A percentile compares a stretch with the other conserved stretches of the same genome.
These are phyloP conservation scores for Setipinna tenuifilis DNA, from an alignment of 2,797 vertebrate genomes.

Conservation along the genomic window DNA sequence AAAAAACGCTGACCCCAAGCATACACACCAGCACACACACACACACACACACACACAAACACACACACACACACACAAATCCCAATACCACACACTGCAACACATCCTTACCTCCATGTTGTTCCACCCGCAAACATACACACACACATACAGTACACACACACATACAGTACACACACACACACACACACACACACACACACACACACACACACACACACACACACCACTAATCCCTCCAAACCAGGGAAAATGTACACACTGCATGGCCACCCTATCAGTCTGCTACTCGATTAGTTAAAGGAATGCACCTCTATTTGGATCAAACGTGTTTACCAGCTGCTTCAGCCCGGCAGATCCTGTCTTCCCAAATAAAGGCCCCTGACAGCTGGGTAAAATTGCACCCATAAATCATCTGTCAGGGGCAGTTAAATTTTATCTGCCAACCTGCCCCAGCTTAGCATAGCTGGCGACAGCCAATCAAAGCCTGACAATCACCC, in stretches of 20 bases:
- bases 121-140: neutral
- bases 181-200: too few species aligned
- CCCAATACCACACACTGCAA: neutral
- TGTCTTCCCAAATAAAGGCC: slow-evolving; percentile 67
- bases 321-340: slow-evolving; percentile 45
- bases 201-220: too few species aligned
- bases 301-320: slow-evolving; percentile 44
- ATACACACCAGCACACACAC: neutral
- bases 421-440: slow-evolving; percentile 73
- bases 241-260: slow-evolving; percentile 44
- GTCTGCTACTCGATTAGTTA: slow-evolving; percentile 51
- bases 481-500: slow-evolving; percentile 49
- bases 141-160: too few species aligned
- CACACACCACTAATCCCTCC: slow-evolving; percentile 9
- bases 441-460: slow-evolving; percentile 57
- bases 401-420: slow-evolving; percentile 79
- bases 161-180: too few species aligned
- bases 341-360: slow-evolving; percentile 43
- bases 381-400: slow-evolving; percentile 75
- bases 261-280: slow-evolving; percentile 35
- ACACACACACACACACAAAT: neutral
- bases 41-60: too few species aligned
- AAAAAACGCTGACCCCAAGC: neutral
- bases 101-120: neutral
- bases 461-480: slow-evolving; percentile 38